These are phyloP conservation scores for Mandrillus leucophaeus DNA, from an alignment of 2,113 vertebrate genomes.

Conservation along the genomic window DNA sequence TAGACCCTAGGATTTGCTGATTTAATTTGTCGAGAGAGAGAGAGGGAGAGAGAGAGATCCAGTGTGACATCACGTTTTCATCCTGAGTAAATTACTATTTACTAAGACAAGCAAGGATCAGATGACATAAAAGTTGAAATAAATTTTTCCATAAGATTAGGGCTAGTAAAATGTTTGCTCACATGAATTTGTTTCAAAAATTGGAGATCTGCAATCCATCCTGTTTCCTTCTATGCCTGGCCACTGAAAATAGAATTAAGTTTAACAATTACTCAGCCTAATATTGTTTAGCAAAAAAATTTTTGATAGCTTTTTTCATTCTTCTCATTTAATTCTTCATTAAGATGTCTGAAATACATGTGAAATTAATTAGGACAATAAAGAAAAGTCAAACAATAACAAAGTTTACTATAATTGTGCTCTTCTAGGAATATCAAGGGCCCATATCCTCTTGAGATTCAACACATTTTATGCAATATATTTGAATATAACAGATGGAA, in stretches of 20 bases:
- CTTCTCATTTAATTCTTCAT: neutral
- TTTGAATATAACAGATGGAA: constrained; percentile 12
- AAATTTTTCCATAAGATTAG: neutral
- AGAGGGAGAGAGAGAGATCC: neutral
- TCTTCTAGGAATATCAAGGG: neutral
- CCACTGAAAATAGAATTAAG: neutral
- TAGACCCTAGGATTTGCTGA: neutral
- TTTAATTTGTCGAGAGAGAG: neutral
- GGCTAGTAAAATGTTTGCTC: neutral
- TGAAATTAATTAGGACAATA: constrained; percentile 8
- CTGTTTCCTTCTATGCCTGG: neutral
- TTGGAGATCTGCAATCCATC: neutral
- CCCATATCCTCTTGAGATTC: neutral
- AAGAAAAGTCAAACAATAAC: constrained; percentile 25
- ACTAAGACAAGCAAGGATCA: neutral
- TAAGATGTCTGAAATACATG: neutral
- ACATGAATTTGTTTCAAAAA: neutral
- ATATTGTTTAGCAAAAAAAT: neutral
- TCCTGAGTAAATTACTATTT: neutral
- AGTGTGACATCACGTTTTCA: neutral
- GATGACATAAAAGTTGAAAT: neutral
- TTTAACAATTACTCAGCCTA: neutral
- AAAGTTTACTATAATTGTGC: neutral
- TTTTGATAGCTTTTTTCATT: neutral
- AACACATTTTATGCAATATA: neutral